Percentiles rank a stretch among this genome's conserved stretches.
Evolutionary conservation across 2,113 vertebrate species (phyloP).

Genomic region (Myotis lucifugus): DNA sequence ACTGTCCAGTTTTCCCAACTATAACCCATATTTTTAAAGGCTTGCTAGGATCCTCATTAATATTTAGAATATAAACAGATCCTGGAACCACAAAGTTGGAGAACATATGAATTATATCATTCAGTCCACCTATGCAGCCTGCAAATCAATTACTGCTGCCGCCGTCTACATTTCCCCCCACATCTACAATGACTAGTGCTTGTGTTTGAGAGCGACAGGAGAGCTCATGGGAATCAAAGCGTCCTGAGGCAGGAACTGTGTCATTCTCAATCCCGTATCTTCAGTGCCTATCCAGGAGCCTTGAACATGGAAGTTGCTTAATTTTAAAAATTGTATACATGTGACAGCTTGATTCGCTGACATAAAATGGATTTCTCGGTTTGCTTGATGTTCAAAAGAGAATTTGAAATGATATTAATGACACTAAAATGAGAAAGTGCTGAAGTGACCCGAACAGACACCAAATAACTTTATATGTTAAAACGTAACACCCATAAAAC

Average conservation of each 20-base stretch:
- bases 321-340: background rate
- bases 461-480: background rate
- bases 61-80: background rate
- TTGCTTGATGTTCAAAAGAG: conserved; percentile 6
- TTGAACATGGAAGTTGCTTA: background rate
- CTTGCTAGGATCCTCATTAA: background rate
- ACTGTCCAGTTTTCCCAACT: background rate
- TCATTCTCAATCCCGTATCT: background rate
- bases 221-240: background rate
- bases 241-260: background rate
- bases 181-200: background rate
- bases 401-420: conserved; percentile 19
- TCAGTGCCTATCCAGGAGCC: background rate
- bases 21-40: background rate
- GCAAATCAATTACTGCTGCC: background rate
- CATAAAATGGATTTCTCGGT: background rate
- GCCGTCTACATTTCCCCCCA: background rate
- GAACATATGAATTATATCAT: background rate
- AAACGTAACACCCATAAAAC: background rate
- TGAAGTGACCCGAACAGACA: background rate
- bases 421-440: background rate
- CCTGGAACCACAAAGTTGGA: background rate
- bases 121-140: background rate
- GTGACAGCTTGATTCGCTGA: conserved; percentile 2
- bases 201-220: background rate